Base-by-base conservation (phyloP, 2,888 invertebrate species). In the Brenthis daphne region DNA sequence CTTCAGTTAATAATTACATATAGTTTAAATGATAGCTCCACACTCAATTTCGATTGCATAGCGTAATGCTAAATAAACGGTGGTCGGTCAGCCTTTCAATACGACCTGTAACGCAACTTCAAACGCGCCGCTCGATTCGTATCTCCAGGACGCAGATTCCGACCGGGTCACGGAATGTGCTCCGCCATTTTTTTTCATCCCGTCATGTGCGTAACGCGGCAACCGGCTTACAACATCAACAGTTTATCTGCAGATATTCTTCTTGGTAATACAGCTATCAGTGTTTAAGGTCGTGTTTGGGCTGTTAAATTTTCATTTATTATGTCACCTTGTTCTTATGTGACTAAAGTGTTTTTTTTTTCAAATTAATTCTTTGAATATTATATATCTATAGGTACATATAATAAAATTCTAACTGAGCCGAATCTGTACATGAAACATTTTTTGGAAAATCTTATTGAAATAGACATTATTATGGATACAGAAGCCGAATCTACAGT, bases 71-170 rank as follows among this genome's bases (percentile, higher is more conserved):
- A 48, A 29, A 16, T 54, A 54, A 16, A 43, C 51, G 37, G 60
- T 61, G 67, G 67, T 61, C 67, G 61, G 33, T 37, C 33, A 33
- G 50, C 16, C 50, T 16, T 37, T 57, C 16, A 33, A 33, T 12
- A 47, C 71, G 69, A 68, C 64, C 63, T 37, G 69, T 57, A 63
- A 67, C 64, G 65, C 57, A 55, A 64, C 69, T 73, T 78, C 78
- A 81, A 80, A 81, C 75, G 73, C 60, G 72, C 80, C 79, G 79
- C 77, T 67, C 58, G 78, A 80, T 79, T 72, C 73, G 69, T 76
- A 80, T 81, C 81, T 69, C 65, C 64, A 72, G 75, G 70, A 58
- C 60, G 68, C 74, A 73, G 77, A 79, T 77, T 75, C 76, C 77
- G 71, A 74, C 69, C 75, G 73, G 77, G 77, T 78, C 79, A 73